Evolutionary conservation across 2,888 invertebrate genomes (phyloP).

Genomic region (Philaethria dido): DNA sequence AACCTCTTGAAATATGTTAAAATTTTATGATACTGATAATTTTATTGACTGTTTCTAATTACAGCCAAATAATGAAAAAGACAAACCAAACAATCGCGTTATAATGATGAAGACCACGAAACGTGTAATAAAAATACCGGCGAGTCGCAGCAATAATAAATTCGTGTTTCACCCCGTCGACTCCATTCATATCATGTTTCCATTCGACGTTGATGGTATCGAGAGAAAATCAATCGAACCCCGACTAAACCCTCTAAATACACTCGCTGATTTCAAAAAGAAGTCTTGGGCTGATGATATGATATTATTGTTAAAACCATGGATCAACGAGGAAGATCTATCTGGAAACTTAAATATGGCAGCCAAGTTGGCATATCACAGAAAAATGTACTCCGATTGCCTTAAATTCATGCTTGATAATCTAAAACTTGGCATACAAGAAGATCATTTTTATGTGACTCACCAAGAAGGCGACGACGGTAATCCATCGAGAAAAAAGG

Average conservation of each 20-base stretch:
- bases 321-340: conserved; percentile 65
- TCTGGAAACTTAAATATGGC: conserved; percentile 67
- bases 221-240: conserved; percentile 64
- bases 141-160: conserved; percentile 65
- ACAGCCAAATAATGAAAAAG: conserved; percentile 82
- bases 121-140: conserved; percentile 88
- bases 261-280: conserved; percentile 66
- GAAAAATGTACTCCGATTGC: conserved; percentile 64
- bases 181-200: conserved; percentile 71
- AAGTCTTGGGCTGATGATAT: conserved; percentile 73
- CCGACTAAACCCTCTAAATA: conserved; percentile 59
- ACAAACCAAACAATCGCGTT: conserved; percentile 83
- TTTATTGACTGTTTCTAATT: not conserved
- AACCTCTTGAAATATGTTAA: too few relatives aligned
- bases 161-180: conserved; percentile 72
- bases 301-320: conserved; percentile 64
- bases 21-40: too few relatives aligned
- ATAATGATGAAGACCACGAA: conserved; percentile 89
- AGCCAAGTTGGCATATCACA: conserved; percentile 72
- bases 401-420: conserved; percentile 62
- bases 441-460: conserved; percentile 57
- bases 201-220: conserved; percentile 63
- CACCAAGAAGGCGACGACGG: conserved; percentile 56
- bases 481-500: conserved; percentile 51
- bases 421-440: conserved; percentile 53